phyloP scores from a whole-genome alignment of 2,113 vertebrate species.

The Greenwoodochromis staneri region DNA sequence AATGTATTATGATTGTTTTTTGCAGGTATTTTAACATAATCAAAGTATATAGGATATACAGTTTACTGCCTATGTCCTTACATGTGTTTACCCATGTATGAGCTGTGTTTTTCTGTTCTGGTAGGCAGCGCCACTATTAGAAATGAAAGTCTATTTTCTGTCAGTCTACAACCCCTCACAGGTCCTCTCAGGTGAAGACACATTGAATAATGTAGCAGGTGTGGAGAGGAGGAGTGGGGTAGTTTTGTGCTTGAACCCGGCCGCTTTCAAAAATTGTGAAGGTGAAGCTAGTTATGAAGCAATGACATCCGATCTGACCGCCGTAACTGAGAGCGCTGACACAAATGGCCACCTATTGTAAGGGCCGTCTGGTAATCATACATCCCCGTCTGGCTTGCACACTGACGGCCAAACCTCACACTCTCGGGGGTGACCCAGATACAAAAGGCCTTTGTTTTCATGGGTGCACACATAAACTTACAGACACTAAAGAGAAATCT shows the following conservation, averaged over 20 bases:
- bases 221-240: slow-evolving; percentile 5
- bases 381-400: slow-evolving; percentile 4
- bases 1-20: not conserved
- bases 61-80: not conserved
- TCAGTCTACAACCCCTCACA: not conserved
- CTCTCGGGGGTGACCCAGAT: not conserved
- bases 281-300: slow-evolving; percentile 63
- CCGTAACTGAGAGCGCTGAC: slow-evolving; percentile 63
- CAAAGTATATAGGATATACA: not conserved
- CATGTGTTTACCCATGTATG: not conserved
- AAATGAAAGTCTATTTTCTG: not conserved
- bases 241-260: slow-evolving; percentile 39
- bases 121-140: not conserved
- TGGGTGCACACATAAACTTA: not conserved
- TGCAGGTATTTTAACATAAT: not conserved
- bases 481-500: not conserved
- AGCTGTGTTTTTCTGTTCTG: not conserved
- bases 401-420: slow-evolving; percentile 13
- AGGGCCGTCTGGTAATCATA: slow-evolving; percentile 57
- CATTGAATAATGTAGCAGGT: slow-evolving; percentile 57
- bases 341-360: slow-evolving; percentile 44
- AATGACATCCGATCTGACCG: slow-evolving; percentile 62
- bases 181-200: slow-evolving; percentile 55
- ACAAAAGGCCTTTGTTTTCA: not conserved
- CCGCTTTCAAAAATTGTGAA: slow-evolving; percentile 50